Base-by-base conservation (phyloP, 2,888 invertebrate species). In the Folsomia manolachei region DNA sequence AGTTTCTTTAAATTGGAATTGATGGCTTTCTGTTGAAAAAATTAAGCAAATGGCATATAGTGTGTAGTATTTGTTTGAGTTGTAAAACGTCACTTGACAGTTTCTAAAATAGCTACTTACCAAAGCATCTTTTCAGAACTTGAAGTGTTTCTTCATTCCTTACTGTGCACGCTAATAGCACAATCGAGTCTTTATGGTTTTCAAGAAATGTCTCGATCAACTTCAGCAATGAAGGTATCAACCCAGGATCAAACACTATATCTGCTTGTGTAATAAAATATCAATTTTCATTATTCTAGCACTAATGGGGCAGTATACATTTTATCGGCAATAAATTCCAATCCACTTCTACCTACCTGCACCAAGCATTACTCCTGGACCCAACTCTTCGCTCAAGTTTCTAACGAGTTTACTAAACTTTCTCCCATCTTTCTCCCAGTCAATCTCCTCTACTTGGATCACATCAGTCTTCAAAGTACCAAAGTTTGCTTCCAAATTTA, bases 201-300 rank as follows among this genome's bases (percentile, higher is more conserved):
- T 52, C 75, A 21, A 73, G 25, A 73, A 75, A 69, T 11, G 65
- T 26, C 11, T 23, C 26, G 52, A 72, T 71, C 27, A 75, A 56
- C 19, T 60, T 60, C 7, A 75, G 72, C n/a, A 78, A 71, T 25
- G 73, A 27, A 1, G 75, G 75, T 26, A 75, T 65, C 2, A 78
- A 56, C 7, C 25, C 39, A 1, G 74, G 74, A 65, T 78, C 78
- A 68, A 78, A 78, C 11, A 78, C 72, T 23, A 78, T 74, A 74
- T 77, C 77, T 75, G 39, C 39, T 4, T 39, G 14, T 39, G 39
- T 39, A 39, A 39, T 39, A 39, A 39, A 39, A 39, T 39, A 39
- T 39, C 39, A 39, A 39, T 39, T 39, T 39, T 39, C 39, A 39
- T 39, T 39, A 39, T 39, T 39, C 39, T 4, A 39, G 39, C 14